Conservation (phyloP, 2,888 invertebrate species). For the Schizaphis graminum region DNA sequence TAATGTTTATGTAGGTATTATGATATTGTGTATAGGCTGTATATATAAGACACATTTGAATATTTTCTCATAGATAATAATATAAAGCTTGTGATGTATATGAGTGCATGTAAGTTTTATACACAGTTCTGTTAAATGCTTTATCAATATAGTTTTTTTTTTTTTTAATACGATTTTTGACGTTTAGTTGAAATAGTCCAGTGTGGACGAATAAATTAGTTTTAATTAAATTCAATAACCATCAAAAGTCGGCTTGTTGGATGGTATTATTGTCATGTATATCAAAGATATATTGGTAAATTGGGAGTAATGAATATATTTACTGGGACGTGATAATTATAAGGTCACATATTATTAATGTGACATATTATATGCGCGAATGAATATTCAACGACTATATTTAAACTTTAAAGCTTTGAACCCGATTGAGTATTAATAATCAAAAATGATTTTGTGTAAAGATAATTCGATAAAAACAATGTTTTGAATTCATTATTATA, state of each 20-base stretch:
- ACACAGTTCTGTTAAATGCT: neutral
- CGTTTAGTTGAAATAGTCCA: neutral
- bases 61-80: neutral
- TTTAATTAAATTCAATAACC: slow-evolving; percentile 10
- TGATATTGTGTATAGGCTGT: neutral
- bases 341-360: slow-evolving; percentile 15
- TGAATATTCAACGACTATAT: slow-evolving; percentile 42
- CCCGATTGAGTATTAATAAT: slow-evolving; percentile 3
- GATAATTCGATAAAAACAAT: slow-evolving; percentile 3
- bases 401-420: slow-evolving; percentile 30
- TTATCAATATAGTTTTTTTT: neutral
- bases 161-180: neutral
- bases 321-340: slow-evolving; percentile 42
- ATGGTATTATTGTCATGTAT: neutral
- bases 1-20: neutral
- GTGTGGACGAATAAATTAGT: neutral
- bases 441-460: neutral
- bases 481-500: neutral
- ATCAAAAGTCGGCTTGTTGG: neutral
- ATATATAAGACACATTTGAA: neutral
- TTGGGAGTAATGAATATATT: slow-evolving; percentile 36
- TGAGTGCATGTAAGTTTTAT: neutral
- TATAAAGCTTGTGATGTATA: neutral
- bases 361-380: neutral
- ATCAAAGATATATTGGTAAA: slow-evolving; percentile 5